A percentile compares a stretch with the other conserved stretches of the same genome.
Evolutionary conservation across 2,797 vertebrate species (phyloP).

Genomic region (Anabacerthia variegaticeps): DNA sequence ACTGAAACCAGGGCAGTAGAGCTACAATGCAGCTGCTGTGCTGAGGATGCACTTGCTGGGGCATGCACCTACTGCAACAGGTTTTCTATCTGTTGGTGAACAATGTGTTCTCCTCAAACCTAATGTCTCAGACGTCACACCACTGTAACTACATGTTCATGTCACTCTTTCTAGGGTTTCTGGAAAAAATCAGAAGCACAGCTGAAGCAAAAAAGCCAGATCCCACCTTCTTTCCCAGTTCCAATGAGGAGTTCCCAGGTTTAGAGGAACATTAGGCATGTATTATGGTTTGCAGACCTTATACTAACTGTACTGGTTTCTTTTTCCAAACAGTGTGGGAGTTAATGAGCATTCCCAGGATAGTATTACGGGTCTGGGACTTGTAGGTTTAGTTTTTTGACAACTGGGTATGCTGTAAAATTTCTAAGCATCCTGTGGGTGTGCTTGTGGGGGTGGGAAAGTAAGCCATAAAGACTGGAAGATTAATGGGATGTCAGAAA

Average conservation of each 20-base stretch:
- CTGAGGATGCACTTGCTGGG: neutral
- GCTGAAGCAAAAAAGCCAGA: neutral
- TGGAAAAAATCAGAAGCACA: neutral
- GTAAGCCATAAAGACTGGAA: constrained; percentile 52
- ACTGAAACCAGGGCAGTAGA: neutral
- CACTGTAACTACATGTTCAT: neutral
- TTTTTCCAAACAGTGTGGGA: constrained; percentile 61
- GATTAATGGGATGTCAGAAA: constrained; percentile 60
- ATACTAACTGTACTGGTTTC: constrained; percentile 30
- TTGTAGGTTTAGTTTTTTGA: constrained; percentile 52
- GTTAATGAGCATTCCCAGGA: constrained; percentile 55
- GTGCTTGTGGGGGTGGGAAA: constrained; percentile 59
- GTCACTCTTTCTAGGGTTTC: neutral
- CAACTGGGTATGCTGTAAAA: constrained; percentile 56
- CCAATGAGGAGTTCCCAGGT: neutral
- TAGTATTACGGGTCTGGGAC: constrained; percentile 45
- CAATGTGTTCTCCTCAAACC: neutral
- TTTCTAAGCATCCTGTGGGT: constrained; percentile 58
- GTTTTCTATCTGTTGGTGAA: neutral
- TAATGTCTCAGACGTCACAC: neutral
- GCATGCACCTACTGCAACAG: neutral
- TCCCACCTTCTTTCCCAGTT: neutral
- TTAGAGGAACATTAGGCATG: neutral
- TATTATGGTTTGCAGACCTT: constrained; percentile 25
- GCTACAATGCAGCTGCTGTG: neutral